Evolutionary conservation across 2,888 invertebrate species (phyloP), one percentile per base, ranked within the genome.

Genomic region (Leptarthrus brevirostris): DNA sequence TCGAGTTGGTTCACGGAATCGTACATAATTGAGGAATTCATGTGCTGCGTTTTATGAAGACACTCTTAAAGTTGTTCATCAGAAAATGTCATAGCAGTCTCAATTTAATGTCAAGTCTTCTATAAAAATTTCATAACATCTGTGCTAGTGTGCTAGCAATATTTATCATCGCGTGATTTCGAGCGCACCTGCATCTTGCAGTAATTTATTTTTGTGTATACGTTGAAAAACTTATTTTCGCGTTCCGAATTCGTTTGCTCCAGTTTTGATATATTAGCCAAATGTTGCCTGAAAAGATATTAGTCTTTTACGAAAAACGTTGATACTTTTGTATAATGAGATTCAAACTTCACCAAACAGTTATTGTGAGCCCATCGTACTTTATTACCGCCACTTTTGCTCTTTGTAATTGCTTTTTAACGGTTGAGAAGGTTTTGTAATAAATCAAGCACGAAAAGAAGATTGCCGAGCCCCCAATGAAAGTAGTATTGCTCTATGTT

Each of bases 321-420:
- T 14, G 64, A 47, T 47, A 66, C 47, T 66, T 66, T 47, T 69
- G 52, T 69, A 30, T 69, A 69, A 69, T 69, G 69, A 69, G 52
- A 69, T 52, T 69, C 30, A 30, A 69, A 52, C 69, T 18, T 26
- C 52, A 34, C 30, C 36, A 12, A 26, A 16, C 44, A 18, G 70
- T 12, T 71, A 71, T 71, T 54, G 22, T 14, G 40, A 34, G 52
- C 36, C 40, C 54, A 71, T 71, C 70, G 53, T 30, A 54, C 52
- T 40, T 20, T n/a, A 40, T 20, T 6, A 34, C 53, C 24, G 14
- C 14, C 36, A 36, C 53, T 54, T 58, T 18, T 54, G 53, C 70
- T 54, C 52, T 72, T 56, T 72, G 56, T 72, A 58, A 72, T 72
- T 72, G 56, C 72, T 72, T 72, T 72, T 72, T 56, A 72, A 72